Evolutionary conservation across 2,113 vertebrate genomes (phyloP), one percentile per base, ranked within the genome.

Genomic region (Brachypodius melanocephalos): DNA sequence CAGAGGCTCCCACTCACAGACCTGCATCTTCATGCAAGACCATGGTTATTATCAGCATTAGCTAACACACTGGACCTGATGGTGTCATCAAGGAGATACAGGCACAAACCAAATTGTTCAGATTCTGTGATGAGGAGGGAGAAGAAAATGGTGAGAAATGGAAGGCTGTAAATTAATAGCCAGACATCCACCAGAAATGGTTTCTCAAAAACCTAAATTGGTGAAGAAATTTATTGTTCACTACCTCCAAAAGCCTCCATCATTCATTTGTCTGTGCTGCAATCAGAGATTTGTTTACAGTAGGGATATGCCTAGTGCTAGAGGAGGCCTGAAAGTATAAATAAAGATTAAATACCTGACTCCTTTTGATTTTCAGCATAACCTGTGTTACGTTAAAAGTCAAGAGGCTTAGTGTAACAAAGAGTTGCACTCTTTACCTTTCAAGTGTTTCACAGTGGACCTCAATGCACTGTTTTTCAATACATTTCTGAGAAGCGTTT

Each of bases 251-350:
- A 91, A 84, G 12, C 12, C 34, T 85, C 17, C n/a, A n/a, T 51
- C 40, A 67, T 36, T 81, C 42, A 18, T 65, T 72, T 0, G 0
- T 31, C 65, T 84, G 26, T 8, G 9, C n/a, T 19, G 8, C 31
- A 78, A 51, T 48, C n/a, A 59, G 59, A 63, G 21, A 9, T 55
- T 66, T 80, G 11, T 46, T 92, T 74, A 46, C 59, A 38, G 32
- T 34, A 55, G 36, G 8, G 14, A 43, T 22, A 22, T 0, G 1
- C 9, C 81, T 48, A 38, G 24, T 68, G n/a, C 12, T 61, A 52
- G 22, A 89, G 8, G 18, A 81, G 21, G 5, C 72, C 42, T 61
- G 51, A 89, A 76, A 54, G 13, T 25, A 31, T 51, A 59, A 88
- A 45, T 5, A 68, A 48, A 20, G 21, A 49, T 59, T 66, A 51